Percentiles rank a stretch among this genome's conserved stretches.
These are phyloP conservation scores for Meandrusa payeni DNA, from an alignment of 2,888 invertebrate species.

Conservation along the genomic window DNA sequence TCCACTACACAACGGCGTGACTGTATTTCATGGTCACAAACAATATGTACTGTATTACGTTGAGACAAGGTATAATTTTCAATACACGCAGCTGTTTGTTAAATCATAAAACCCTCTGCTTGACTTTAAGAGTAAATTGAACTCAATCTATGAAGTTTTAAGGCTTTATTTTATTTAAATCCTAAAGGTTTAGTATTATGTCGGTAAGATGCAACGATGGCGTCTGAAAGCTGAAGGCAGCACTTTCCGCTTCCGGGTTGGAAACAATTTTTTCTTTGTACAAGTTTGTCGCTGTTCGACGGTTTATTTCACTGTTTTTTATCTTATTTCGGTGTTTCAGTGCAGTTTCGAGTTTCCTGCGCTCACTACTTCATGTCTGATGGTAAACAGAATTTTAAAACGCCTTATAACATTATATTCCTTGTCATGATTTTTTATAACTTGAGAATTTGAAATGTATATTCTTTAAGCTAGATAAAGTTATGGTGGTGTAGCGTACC, in stretches of 20 bases:
- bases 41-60: constrained; percentile 9
- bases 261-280: constrained; percentile 48
- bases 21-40: neutral
- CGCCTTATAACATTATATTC: constrained; percentile 22
- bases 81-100: neutral
- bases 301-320: constrained; percentile 26
- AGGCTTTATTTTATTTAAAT: constrained; percentile 15
- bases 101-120: constrained; percentile 5
- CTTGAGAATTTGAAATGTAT: too few species aligned
- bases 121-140: constrained; percentile 2
- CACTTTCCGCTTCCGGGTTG: constrained; percentile 56
- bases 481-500: too few species aligned
- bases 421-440: too few species aligned
- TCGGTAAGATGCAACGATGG: constrained; percentile 56
- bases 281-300: constrained; percentile 42
- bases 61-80: constrained; percentile 5
- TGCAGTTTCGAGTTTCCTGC: constrained; percentile 38
- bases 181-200: constrained; percentile 4
- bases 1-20: constrained; percentile 2
- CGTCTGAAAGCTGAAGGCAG: constrained; percentile 63
- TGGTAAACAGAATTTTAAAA: constrained; percentile 31
- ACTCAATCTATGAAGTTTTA: constrained; percentile 15
- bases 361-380: constrained; percentile 25
- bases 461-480: too few species aligned
- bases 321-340: constrained; percentile 43